These are phyloP conservation scores for Vidua macroura DNA, from an alignment of 2,113 vertebrate species.

Conservation along the genomic window DNA sequence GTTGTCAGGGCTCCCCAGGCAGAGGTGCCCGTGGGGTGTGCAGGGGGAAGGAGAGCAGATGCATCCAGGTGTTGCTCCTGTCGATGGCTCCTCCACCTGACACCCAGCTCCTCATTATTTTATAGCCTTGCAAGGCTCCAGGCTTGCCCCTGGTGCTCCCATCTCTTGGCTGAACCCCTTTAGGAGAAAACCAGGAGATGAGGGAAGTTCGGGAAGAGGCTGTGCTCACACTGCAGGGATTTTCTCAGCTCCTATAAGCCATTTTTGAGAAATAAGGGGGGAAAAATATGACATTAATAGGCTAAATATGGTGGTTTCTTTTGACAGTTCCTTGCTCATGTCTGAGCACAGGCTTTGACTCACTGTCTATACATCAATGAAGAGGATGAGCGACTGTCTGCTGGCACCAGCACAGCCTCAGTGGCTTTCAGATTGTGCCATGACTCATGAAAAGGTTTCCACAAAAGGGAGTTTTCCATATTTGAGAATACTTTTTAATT, in stretches of 20 bases:
- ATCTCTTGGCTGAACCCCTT: neutral
- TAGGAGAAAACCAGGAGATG: neutral
- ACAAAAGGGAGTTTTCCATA: conserved; percentile 23
- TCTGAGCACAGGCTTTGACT: conserved; percentile 56
- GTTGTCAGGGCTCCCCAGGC: neutral
- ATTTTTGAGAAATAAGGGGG: neutral
- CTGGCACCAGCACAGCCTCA: conserved; percentile 32
- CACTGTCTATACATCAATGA: conserved; percentile 62
- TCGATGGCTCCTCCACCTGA: neutral
- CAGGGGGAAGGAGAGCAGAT: neutral
- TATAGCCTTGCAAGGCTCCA: neutral
- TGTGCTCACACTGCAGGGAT: neutral
- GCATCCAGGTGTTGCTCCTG: neutral
- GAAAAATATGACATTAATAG: neutral
- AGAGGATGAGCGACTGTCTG: conserved; percentile 54
- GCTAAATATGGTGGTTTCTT: conserved; percentile 20
- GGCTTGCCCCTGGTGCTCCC: neutral
- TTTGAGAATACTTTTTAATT: neutral
- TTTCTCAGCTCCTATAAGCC: neutral
- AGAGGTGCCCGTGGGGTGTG: neutral
- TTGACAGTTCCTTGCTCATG: conserved; percentile 31
- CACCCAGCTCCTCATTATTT: neutral
- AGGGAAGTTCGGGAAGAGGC: neutral
- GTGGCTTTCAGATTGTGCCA: conserved; percentile 37
- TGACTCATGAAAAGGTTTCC: conserved; percentile 55